Evolutionary conservation across 2,888 invertebrate genomes (phyloP), one percentile per base, ranked within the genome.

Genomic region (Oscheius myriophilus): DNA sequence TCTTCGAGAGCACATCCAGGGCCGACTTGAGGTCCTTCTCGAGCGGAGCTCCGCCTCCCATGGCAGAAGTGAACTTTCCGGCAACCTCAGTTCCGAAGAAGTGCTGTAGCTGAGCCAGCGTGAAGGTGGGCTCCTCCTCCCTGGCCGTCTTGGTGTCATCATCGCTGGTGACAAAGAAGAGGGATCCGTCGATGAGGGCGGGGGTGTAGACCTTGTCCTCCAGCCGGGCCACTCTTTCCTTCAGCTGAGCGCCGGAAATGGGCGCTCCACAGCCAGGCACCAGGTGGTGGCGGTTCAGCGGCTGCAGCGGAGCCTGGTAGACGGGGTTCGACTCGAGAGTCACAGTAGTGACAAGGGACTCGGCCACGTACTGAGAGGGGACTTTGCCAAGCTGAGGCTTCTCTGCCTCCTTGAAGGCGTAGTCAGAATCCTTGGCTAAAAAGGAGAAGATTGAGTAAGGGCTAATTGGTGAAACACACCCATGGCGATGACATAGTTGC

Each of bases 151-250:
- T 26, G 23, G 63, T 41, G 42, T 63, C 63, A 16, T 63, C 53
- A 23, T 63, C 63, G 21, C 12, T 12, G 18, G 39, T 52, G 52
- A 63, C 43, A 1, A 63, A 63, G 23, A 18, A 53, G 18, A 63
- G 52, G 3, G n/a, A 1, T 0, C 63, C 63, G 16, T 53, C 42
- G 25, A 52, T 23, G 14, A 63, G 18, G 7, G 39, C 6, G 14
- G 63, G 63, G 2, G 33, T 25, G 53, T 63, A 63, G 26, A 63
- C 39, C 41, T 52, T 53, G 14, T 63, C 53, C 53, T 63, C 63
- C 18, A 63, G 52, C n/a, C 12, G 41, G 63, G 63, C 63, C 16
- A 63, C 23, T 39, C 33, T 46, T 33, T 61, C 46, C 49, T 49
- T 46, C 18, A 61, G 26, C 12, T 12, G 6, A 7, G 61, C 14